Conservation (phyloP, 2,113 vertebrate species). For the Boulengeromyrus knoepffleri region DNA sequence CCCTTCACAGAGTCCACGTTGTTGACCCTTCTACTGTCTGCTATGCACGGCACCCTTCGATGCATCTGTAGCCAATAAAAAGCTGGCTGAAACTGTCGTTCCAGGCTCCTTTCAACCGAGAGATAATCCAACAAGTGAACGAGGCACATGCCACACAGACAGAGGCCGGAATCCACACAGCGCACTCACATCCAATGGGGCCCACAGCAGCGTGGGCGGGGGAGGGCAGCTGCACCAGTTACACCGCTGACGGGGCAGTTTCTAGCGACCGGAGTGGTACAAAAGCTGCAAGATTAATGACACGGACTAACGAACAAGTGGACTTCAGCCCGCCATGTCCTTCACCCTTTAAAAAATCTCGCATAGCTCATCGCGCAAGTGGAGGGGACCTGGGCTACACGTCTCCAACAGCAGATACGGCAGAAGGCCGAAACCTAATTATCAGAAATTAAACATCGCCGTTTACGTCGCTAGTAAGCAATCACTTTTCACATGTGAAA, state of each 20-base stretch:
- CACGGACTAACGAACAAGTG: constrained; percentile 38
- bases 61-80: background rate
- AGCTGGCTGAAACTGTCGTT: background rate
- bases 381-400: background rate
- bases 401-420: background rate
- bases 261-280: constrained; percentile 42
- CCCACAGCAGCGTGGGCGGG: constrained; percentile 14
- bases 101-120: background rate
- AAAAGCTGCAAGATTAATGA: constrained; percentile 46
- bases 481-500: background rate
- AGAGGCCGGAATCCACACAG: constrained; percentile 31
- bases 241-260: constrained; percentile 55
- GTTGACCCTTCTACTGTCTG: background rate
- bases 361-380: background rate
- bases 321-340: background rate
- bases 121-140: background rate
- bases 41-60: background rate
- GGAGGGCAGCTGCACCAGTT: background rate
- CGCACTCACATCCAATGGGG: constrained; percentile 5
- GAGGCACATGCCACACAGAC: constrained; percentile 13
- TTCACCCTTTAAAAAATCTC: constrained; percentile 18
- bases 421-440: background rate
- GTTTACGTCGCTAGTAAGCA: background rate
- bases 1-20: background rate
- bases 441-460: background rate